These are phyloP conservation scores for Hesperophylax magnus DNA, from an alignment of 1,140 invertebrate genomes.

Conservation along the genomic window DNA sequence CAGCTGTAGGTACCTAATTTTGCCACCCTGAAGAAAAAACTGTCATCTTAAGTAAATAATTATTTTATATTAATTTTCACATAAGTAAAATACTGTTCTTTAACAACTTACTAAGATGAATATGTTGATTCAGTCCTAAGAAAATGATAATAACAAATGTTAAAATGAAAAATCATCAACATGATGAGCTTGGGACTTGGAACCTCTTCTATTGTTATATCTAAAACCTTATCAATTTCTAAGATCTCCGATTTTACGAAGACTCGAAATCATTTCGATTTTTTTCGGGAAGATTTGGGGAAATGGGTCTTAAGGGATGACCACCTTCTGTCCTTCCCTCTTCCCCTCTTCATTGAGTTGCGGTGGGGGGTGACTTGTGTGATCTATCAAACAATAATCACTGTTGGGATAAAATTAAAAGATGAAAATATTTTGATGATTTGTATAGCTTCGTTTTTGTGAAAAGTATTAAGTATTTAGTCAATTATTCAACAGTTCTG, in stretches of 20 bases:
- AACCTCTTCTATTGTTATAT: neutral
- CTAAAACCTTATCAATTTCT: constrained; percentile 13
- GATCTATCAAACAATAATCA: constrained; percentile 46
- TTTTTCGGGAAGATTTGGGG: constrained; percentile 21
- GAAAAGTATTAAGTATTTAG: neutral
- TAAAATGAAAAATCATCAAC: neutral
- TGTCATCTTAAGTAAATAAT: neutral
- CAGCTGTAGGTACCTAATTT: no score
- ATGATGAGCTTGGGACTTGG: neutral
- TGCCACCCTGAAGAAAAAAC: no score
- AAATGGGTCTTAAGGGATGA: constrained; percentile 22
- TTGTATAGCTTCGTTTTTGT: no score
- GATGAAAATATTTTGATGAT: no score
- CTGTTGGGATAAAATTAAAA: constrained; percentile 11
- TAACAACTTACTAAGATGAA: no score
- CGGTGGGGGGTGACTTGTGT: constrained; percentile 21
- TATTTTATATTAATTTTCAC: neutral
- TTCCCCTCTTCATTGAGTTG: neutral
- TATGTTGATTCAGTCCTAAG: no score
- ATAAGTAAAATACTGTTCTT: no score
- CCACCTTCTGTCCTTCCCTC: neutral
- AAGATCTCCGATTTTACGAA: constrained; percentile 13
- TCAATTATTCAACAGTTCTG: constrained; percentile 12
- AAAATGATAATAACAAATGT: neutral
- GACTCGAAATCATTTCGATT: constrained; percentile 3